Percentiles rank a stretch among this genome's conserved stretches.
phyloP scores from a whole-genome alignment of 2,797 vertebrate genomes.

The Semaprochilodus insignis region DNA sequence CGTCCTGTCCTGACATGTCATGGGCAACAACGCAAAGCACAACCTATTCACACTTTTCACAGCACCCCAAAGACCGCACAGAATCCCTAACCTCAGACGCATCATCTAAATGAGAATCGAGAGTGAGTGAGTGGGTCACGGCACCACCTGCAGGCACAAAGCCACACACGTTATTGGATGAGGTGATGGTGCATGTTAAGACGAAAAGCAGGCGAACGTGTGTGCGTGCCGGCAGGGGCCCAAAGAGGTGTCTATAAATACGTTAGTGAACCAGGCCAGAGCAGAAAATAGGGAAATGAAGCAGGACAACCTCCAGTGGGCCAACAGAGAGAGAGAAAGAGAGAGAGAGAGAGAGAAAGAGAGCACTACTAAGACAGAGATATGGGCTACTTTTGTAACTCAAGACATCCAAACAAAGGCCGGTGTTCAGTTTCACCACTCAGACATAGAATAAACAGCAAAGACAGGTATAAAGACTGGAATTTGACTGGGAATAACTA shows the following conservation, averaged over 20 bases:
- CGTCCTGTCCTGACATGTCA: background rate
- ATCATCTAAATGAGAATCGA: background rate
- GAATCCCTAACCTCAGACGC: background rate
- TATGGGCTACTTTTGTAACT: conserved; percentile 30
- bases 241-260: conserved; percentile 79
- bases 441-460: background rate
- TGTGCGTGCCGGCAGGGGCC: conserved; percentile 45
- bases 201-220: conserved; percentile 2
- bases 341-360: conserved; percentile 48
- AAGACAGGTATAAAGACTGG: background rate
- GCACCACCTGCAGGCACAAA: background rate
- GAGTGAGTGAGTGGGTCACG: background rate
- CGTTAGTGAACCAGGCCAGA: conserved; percentile 80
- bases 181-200: conserved; percentile 47
- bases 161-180: conserved; percentile 37
- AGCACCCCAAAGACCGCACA: background rate
- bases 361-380: background rate
- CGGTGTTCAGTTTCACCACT: background rate
- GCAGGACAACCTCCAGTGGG: conserved; percentile 78
- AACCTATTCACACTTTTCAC: background rate
- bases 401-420: conserved; percentile 6
- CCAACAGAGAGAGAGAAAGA: conserved; percentile 42
- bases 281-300: conserved; percentile 80
- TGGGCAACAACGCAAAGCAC: no score
- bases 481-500: no score